Evolutionary conservation across 2,888 invertebrate species (phyloP), one percentile per base, ranked within the genome.

Genomic region (Ashinkailepas kermadecensis): DNA sequence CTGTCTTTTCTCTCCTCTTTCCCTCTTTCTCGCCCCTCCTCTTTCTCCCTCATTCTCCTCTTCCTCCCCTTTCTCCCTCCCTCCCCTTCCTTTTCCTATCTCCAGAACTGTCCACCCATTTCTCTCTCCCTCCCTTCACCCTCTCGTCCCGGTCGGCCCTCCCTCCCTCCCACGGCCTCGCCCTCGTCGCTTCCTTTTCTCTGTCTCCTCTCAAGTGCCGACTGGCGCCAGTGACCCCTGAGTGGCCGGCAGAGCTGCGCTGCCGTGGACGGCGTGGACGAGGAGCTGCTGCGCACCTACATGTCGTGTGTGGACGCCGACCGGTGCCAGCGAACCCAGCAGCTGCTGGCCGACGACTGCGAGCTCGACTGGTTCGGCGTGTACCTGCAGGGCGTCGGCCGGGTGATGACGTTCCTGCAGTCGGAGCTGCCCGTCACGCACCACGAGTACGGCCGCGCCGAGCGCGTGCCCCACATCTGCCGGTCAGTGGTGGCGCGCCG

Each of bases 221-320:
- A 80, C 62, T 81, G 74, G 65, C 25, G 62, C 57, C 80, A 23
- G 64, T 79, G 81, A 81, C 81, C 80, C 81, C 82, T 82, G 70
- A 70, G 79, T 62, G 81, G 80, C 82, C 81, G 78, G 83, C 78
- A 65, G 81, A 21, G 57, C 65, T 25, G 81, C 54, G 74, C 15
- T 21, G 74, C 15, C 18, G 62, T 21, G 54, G 83, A 82, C 74
- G 58, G 80, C 54, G 67, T 79, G 62, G 67, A 78, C 64, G 80
- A 82, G 82, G 74, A 74, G 74, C 74, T 74, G 74, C 74, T 74
- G 74, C 74, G 74, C 2, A 8, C 18, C 21, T 74, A 74, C 74
- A 56, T 56, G 54, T 18, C 56, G 10, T 74, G 74, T 23, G 74
- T 74, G 74, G 74, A 74, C 74, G 21, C 56, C 54, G 74, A 74